Conservation (phyloP, 1,140 invertebrate genomes). For the Helicorthomorpha holstii region DNA sequence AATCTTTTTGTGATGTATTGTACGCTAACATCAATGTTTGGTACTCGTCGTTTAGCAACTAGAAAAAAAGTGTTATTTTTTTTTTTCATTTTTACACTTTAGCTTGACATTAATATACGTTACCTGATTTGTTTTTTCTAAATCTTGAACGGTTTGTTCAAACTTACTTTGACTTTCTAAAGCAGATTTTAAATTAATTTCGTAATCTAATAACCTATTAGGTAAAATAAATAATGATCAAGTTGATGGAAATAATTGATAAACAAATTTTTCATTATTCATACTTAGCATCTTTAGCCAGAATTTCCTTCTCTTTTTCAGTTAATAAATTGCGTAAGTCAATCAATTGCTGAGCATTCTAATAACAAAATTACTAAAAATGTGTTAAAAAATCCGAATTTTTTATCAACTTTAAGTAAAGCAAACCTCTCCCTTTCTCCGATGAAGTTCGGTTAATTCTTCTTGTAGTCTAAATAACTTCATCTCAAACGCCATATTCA, state of each 20-base stretch:
- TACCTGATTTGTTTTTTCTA: constrained; percentile 8
- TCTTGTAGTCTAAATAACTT: constrained; percentile 73
- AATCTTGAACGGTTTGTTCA: constrained; percentile 10
- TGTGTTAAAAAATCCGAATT: not conserved
- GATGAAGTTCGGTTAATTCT: constrained; percentile 76
- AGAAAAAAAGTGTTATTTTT: not conserved
- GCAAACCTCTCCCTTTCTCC: constrained; percentile 57
- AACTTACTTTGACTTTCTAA: constrained; percentile 3
- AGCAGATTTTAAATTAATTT: constrained; percentile 7
- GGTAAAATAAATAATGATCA: not conserved
- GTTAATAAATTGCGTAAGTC: constrained; percentile 70
- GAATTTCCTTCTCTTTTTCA: constrained; percentile 61
- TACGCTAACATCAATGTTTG: constrained; percentile 82
- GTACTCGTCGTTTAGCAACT: constrained; percentile 84
- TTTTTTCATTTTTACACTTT: not conserved
- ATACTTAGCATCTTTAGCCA: constrained; percentile 53
- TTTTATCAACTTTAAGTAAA: not conserved
- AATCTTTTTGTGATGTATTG: constrained; percentile 71
- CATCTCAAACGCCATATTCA: constrained; percentile 45
- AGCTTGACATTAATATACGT: not conserved
- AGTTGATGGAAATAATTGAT: not conserved
- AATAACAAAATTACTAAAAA: not conserved
- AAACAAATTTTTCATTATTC: not conserved
- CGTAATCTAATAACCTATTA: constrained; percentile 14
- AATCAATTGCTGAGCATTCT: constrained; percentile 78